Conservation (phyloP, 2,888 invertebrate genomes). For the Endotricha flammealis region DNA sequence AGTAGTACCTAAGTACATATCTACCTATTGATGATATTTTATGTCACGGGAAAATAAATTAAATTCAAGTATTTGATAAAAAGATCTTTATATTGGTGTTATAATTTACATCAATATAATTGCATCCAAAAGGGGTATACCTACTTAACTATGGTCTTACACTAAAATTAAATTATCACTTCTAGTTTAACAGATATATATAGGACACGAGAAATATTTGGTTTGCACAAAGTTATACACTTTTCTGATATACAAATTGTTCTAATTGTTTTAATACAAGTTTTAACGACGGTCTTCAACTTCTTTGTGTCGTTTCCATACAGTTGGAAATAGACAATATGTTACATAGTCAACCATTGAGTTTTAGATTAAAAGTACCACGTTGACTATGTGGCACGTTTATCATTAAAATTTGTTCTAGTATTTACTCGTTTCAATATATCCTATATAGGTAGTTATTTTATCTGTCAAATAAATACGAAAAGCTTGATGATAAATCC, state of each 20-base stretch:
- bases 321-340: no score
- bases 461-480: constrained; percentile 34
- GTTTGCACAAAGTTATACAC: not conserved
- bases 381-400: not conserved
- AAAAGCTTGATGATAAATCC: constrained; percentile 28
- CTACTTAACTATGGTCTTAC: constrained; percentile 53
- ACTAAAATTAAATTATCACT: constrained; percentile 57
- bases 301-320: not conserved
- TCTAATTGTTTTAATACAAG: not conserved
- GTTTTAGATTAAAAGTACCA: not conserved
- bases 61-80: no score
- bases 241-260: not conserved
- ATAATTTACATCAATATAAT: constrained; percentile 62
- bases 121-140: constrained; percentile 56
- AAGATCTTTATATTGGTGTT: constrained; percentile 57
- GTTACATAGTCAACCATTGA: no score
- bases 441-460: no score
- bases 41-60: no score
- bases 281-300: no score
- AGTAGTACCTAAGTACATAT: no score
- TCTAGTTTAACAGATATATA: constrained; percentile 28
- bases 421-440: no score
- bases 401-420: no score
- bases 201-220: constrained; percentile 4
- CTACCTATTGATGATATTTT: no score